A percentile compares a stretch with the other conserved stretches of the same genome.
These are phyloP conservation scores for Meghimatium bilineatum DNA, from an alignment of 2,888 invertebrate genomes.

Conservation along the genomic window DNA sequence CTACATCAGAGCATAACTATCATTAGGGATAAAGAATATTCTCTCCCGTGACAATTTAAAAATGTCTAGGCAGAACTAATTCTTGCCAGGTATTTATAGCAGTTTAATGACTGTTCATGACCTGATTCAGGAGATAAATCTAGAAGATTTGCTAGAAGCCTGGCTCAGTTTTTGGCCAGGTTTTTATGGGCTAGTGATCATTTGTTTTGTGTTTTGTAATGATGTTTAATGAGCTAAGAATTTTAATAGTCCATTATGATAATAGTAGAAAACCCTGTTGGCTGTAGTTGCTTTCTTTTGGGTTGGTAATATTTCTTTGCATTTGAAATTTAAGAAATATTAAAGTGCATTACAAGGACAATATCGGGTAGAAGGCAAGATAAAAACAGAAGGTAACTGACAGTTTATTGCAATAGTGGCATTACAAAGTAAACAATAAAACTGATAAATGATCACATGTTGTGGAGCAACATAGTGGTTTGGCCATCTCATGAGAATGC, in stretches of 20 bases:
- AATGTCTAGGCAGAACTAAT: not conserved
- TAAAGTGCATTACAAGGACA: too few relatives aligned
- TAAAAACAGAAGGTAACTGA: too few relatives aligned
- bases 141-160: not conserved
- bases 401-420: too few relatives aligned
- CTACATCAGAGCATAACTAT: not conserved
- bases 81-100: slow-evolving; percentile 7
- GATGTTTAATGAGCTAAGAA: too few relatives aligned
- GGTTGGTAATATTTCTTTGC: not conserved
- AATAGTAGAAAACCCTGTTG: not conserved
- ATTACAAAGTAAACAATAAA: too few relatives aligned
- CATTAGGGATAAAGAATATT: not conserved
- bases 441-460: too few relatives aligned
- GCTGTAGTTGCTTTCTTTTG: not conserved
- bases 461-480: too few relatives aligned
- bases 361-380: too few relatives aligned
- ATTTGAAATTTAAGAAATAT: too few relatives aligned
- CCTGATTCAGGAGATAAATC: not conserved
- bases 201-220: not conserved
- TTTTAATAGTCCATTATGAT: not conserved
- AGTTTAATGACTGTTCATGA: not conserved
- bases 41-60: not conserved
- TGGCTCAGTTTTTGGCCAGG: not conserved
- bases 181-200: not conserved
- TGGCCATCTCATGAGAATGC: too few relatives aligned